These are phyloP conservation scores for Bunonema sp. DNA, from an alignment of 2,888 invertebrate genomes.

Conservation along the genomic window DNA sequence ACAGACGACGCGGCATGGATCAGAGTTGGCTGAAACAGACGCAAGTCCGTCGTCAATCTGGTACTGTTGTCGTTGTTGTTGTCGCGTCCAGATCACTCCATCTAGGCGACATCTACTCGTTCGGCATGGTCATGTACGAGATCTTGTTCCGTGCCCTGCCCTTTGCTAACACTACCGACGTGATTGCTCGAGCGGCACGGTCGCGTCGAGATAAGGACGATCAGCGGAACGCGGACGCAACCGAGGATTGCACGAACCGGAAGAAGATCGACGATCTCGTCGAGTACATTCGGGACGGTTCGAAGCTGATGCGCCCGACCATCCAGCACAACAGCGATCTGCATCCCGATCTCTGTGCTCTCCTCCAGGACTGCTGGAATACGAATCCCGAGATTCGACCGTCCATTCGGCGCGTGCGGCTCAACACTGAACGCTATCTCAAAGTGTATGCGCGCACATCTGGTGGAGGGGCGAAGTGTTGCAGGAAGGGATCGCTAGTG, in stretches of 20 bases:
- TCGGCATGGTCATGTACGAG: constrained; percentile 40
- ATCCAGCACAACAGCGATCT: constrained; percentile 27
- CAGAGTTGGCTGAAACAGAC: constrained; percentile 31
- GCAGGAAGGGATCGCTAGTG: constrained; percentile 23
- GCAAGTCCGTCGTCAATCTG: neutral
- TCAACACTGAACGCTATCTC: constrained; percentile 18
- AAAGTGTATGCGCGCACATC: constrained; percentile 9
- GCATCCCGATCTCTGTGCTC: constrained; percentile 30
- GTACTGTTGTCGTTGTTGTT: neutral
- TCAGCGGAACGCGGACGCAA: too few relatives aligned
- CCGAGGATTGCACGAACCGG: neutral
- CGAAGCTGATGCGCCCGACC: constrained; percentile 22
- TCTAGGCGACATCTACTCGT: constrained; percentile 33
- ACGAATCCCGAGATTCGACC: constrained; percentile 24
- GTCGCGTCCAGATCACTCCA: too few relatives aligned
- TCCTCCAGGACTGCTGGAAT: constrained; percentile 20
- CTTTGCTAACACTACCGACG: constrained; percentile 17
- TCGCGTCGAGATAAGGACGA: too few relatives aligned
- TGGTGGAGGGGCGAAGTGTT: too few relatives aligned
- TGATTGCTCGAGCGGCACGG: too few relatives aligned
- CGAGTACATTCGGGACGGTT: constrained; percentile 28
- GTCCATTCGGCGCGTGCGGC: constrained; percentile 16
- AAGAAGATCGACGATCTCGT: constrained; percentile 16
- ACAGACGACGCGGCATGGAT: constrained; percentile 21
- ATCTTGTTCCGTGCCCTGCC: constrained; percentile 23